Conservation (phyloP, 1,140 invertebrate genomes). For the Fopius arisanus region DNA sequence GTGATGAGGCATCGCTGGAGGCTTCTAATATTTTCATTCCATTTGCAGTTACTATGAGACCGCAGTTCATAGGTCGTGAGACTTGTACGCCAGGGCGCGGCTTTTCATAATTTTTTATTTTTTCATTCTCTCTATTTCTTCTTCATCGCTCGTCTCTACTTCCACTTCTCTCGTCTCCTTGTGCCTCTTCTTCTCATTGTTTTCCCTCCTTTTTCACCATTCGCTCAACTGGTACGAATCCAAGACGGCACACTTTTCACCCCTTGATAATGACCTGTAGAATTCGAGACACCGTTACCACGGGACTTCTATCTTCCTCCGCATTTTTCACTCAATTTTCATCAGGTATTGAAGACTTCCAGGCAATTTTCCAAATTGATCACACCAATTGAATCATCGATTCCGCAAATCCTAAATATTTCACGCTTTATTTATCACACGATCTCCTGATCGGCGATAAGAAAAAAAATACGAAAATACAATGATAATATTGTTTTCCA, state of each 20-base stretch:
- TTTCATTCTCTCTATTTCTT: slow-evolving; percentile 1
- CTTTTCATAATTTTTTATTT: slow-evolving; percentile 10
- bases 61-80: slow-evolving; percentile 62
- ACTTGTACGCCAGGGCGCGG: slow-evolving; percentile 34
- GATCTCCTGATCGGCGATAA: background rate
- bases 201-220: background rate
- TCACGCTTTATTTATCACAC: background rate
- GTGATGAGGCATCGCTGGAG: slow-evolving; percentile 27
- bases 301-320: slow-evolving; percentile 1
- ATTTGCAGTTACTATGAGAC: slow-evolving; percentile 64
- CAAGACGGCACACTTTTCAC: slow-evolving; percentile 34
- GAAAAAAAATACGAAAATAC: slow-evolving; percentile 35
- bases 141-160: background rate
- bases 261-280: slow-evolving; percentile 32
- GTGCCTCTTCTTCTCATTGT: background rate
- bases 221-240: background rate
- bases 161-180: background rate
- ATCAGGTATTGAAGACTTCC: too few relatives aligned
- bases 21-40: slow-evolving; percentile 52
- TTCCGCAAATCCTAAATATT: slow-evolving; percentile 43
- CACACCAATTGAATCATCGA: too few relatives aligned
- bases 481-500: background rate
- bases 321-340: too few relatives aligned
- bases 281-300: slow-evolving; percentile 31
- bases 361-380: too few relatives aligned